These are phyloP conservation scores for Nomada lathburiana DNA, from an alignment of 2,888 invertebrate species.

Conservation along the genomic window DNA sequence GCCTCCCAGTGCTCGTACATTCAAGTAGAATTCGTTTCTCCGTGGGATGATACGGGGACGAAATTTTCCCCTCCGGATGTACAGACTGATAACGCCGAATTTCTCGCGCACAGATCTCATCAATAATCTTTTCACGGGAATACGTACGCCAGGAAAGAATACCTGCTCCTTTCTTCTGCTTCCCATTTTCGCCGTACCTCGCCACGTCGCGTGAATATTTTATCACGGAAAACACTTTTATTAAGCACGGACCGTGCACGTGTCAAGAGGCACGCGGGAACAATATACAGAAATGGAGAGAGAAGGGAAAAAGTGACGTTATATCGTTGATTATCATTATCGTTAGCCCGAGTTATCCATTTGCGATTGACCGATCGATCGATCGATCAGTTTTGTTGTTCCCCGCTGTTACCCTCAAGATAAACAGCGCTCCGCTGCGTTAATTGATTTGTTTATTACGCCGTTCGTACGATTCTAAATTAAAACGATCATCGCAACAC, in stretches of 20 bases:
- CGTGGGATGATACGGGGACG: not conserved
- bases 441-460: not conserved
- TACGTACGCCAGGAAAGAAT: not conserved
- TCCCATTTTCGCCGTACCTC: not conserved
- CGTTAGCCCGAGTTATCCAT: not conserved
- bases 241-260: not conserved
- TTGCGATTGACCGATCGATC: not conserved
- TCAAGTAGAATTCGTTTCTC: constrained; percentile 10
- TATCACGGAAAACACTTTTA: not conserved
- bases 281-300: not conserved
- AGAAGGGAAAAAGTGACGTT: too few relatives aligned
- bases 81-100: constrained; percentile 14
- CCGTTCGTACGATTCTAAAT: not conserved
- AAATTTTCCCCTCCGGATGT: constrained; percentile 4
- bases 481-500: not conserved
- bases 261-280: not conserved
- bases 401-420: not conserved
- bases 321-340: constrained; percentile 9
- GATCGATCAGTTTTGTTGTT: not conserved
- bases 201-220: not conserved
- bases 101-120: constrained; percentile 12
- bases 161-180: not conserved
- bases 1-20: constrained; percentile 10
- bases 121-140: constrained; percentile 31
- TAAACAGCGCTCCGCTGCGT: not conserved